A percentile compares a stretch with the other conserved stretches of the same genome.
Conservation (phyloP, 2,888 invertebrate species). For the Thelaira solivaga region DNA sequence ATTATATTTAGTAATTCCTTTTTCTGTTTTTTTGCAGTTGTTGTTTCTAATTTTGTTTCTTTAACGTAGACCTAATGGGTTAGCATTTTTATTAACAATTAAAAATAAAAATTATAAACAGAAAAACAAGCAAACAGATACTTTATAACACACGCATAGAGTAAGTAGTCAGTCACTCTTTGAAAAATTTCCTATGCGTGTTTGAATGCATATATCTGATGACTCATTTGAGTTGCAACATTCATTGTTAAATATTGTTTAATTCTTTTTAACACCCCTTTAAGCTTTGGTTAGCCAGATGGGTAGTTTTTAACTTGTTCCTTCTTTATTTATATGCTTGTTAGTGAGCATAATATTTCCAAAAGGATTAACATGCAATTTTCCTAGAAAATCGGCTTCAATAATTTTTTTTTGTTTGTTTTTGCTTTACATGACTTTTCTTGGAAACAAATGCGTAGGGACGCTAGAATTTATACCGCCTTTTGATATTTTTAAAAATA, state of each 20-base stretch:
- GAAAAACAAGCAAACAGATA: not conserved
- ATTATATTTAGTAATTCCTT: conserved; percentile 21
- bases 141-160: not conserved
- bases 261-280: conserved; percentile 40
- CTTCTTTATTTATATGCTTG: conserved; percentile 22
- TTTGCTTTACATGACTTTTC: not conserved
- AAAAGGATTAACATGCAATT: conserved; percentile 27
- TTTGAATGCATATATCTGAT: no score
- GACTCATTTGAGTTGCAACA: conserved; percentile 31
- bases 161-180: no score
- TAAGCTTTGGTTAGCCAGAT: conserved; percentile 12
- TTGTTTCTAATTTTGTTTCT: not conserved
- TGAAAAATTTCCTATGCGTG: no score
- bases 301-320: not conserved
- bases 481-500: no score
- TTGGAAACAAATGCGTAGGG: not conserved
- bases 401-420: not conserved
- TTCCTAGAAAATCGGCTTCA: not conserved
- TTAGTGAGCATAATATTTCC: conserved; percentile 3
- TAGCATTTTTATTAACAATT: conserved; percentile 32
- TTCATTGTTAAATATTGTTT: conserved; percentile 31
- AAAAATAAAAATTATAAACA: not conserved
- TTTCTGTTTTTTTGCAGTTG: not conserved
- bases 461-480: not conserved
- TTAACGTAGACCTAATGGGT: not conserved